These are phyloP conservation scores for Cetonia aurata DNA, from an alignment of 2,888 invertebrate genomes.

Conservation along the genomic window DNA sequence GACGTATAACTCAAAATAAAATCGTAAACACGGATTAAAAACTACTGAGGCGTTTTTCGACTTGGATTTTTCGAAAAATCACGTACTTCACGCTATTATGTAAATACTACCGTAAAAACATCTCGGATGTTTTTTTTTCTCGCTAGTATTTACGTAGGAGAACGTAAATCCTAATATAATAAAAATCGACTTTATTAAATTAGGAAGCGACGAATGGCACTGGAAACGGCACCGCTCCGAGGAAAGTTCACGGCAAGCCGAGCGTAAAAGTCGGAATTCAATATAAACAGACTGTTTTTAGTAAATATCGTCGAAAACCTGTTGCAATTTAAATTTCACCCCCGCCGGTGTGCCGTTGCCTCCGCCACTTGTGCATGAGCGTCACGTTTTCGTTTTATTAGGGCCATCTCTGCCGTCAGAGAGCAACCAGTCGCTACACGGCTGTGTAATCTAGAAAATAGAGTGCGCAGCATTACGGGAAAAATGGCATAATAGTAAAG, in stretches of 20 bases:
- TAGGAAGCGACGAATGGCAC: slow-evolving; percentile 20
- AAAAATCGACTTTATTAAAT: slow-evolving; percentile 39
- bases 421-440: slow-evolving; percentile 61
- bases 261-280: slow-evolving; percentile 59
- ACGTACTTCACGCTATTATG: too few species aligned
- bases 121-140: too few species aligned
- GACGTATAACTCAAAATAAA: slow-evolving; percentile 25
- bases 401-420: slow-evolving; percentile 62
- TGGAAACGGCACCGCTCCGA: slow-evolving; percentile 23
- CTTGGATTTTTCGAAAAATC: too few species aligned
- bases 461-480: slow-evolving; percentile 59
- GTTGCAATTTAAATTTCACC: slow-evolving; percentile 64
- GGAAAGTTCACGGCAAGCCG: slow-evolving; percentile 30
- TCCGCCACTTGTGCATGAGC: slow-evolving; percentile 60
- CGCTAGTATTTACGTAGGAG: background rate
- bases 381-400: slow-evolving; percentile 65
- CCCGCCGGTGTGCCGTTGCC: slow-evolving; percentile 56
- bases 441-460: slow-evolving; percentile 59
- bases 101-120: too few species aligned
- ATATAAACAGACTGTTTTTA: slow-evolving; percentile 55
- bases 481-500: slow-evolving; percentile 47
- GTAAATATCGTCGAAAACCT: slow-evolving; percentile 57
- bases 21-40: background rate
- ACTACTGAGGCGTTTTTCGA: too few species aligned
- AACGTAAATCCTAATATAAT: slow-evolving; percentile 17